Base-by-base conservation (phyloP, 2,888 invertebrate species). In the Theretra japonica region DNA sequence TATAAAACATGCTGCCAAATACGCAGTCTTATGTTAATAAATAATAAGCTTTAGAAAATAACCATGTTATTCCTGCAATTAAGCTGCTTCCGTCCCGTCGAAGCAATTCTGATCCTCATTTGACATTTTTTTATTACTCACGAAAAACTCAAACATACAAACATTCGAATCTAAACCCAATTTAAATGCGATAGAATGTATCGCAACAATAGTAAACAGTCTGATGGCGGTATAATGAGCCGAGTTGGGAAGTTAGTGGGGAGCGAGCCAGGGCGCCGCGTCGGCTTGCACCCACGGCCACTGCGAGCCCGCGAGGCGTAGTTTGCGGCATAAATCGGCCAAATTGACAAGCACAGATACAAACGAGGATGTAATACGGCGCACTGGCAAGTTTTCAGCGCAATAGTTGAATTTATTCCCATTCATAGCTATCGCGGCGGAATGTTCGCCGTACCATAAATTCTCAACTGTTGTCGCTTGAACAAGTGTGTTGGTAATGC, bases 291-390 rank as follows among this genome's bases (percentile, higher is more conserved):
- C 59, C 59, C 28, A 59, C 59, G 68, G 50, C 48, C 23, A 17
- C 57, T 15, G 19, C 58, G 5, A 23, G 62, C 68, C 71, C 70
- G 72, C 71, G 70, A 75, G 70, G 77, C 78, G 76, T 70, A 79
- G 77, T 76, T 73, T 72, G 74, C 70, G 76, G 76, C 78, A 82
- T 85, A 84, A 86, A 84, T 84, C 83, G 77, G 72, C 73, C 77
- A 84, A 84, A 84, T 84, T 84, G 84, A 83, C 83, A 82, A 74
- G 73, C 75, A 75, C 72, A 73, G 73, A 74, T 76, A 75, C 80
- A 80, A 82, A 82, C 80, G 80, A 79, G 79, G 74, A 77, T 79
- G 75, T 80, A 79, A 81, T 75, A 75, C 78, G 72, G 75, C 77
- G 70, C 76, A 74, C 69, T 75, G 78, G 75, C 80, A 79, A 79